These are phyloP conservation scores for Chironomus striatipennis DNA, from an alignment of 1,140 invertebrate species.

Conservation along the genomic window DNA sequence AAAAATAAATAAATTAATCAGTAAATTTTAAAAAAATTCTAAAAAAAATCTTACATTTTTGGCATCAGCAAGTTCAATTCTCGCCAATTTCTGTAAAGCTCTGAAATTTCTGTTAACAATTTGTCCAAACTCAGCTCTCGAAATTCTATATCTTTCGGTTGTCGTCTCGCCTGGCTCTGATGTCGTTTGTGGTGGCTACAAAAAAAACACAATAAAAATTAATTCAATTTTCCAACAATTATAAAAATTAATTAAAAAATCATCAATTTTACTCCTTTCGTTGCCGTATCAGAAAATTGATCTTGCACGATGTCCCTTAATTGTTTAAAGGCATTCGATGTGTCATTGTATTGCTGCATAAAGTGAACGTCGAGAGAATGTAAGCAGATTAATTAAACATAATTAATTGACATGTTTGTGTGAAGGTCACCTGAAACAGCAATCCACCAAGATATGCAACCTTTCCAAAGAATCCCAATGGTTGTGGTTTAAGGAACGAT, in stretches of 20 bases:
- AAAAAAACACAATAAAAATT: not conserved
- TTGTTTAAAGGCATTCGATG: constrained; percentile 33
- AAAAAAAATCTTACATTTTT: constrained; percentile 29
- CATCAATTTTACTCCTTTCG: constrained; percentile 29
- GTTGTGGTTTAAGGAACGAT: not conserved
- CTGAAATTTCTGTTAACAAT: constrained; percentile 38
- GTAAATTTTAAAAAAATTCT: not conserved
- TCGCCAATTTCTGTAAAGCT: constrained; percentile 34
- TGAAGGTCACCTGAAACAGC: not conserved
- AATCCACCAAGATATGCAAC: constrained; percentile 2
- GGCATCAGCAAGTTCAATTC: constrained; percentile 35
- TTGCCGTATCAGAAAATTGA: constrained; percentile 36
- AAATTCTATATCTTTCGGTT: constrained; percentile 35
- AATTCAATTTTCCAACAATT: constrained; percentile 25
- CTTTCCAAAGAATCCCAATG: constrained; percentile 15
- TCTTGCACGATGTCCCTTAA: constrained; percentile 36
- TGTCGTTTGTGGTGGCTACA: constrained; percentile 26
- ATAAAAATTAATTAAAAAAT: constrained; percentile 27
- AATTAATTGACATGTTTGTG: not conserved
- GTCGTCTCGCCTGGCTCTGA: constrained; percentile 30
- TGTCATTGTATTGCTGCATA: constrained; percentile 37
- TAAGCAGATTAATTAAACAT: not conserved
- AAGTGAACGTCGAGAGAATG: not conserved
- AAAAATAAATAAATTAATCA: not conserved
- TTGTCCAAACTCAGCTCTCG: constrained; percentile 37